These are phyloP conservation scores for Stratiomys singularior DNA, from an alignment of 2,888 invertebrate genomes.

Conservation along the genomic window DNA sequence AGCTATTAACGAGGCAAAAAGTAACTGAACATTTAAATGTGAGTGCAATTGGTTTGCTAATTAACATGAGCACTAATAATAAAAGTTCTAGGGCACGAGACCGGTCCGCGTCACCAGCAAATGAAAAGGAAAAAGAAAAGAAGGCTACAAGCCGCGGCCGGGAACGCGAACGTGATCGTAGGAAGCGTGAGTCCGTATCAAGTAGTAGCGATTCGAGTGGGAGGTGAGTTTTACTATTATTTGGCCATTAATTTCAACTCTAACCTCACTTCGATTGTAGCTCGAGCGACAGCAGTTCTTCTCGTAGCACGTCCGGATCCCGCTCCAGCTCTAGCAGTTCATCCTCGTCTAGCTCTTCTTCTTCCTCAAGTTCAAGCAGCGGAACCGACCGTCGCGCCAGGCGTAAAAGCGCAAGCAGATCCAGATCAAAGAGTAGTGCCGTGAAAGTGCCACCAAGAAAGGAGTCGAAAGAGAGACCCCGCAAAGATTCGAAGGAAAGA, in stretches of 20 bases:
- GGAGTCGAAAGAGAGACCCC: constrained; percentile 66
- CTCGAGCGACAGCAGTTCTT: constrained; percentile 85
- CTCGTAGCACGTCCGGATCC: constrained; percentile 80
- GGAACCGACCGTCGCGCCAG: constrained; percentile 71
- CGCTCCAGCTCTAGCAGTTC: constrained; percentile 79
- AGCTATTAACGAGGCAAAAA: no score
- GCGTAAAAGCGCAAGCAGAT: constrained; percentile 68
- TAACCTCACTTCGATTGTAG: constrained; percentile 60
- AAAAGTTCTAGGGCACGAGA: constrained; percentile 75
- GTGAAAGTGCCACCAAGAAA: constrained; percentile 58
- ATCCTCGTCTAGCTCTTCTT: constrained; percentile 69
- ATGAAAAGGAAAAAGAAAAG: constrained; percentile 73
- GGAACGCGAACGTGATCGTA: constrained; percentile 60
- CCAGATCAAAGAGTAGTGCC: constrained; percentile 67
- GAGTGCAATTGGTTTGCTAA: not conserved
- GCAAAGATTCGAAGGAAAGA: constrained; percentile 53
- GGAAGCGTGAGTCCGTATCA: constrained; percentile 74
- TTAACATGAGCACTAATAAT: not conserved
- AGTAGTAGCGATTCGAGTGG: constrained; percentile 85
- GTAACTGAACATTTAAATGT: not conserved
- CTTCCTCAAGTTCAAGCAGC: constrained; percentile 75
- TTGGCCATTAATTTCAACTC: not conserved
- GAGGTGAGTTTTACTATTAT: constrained; percentile 64
- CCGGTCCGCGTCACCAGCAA: constrained; percentile 74
- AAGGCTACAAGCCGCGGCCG: constrained; percentile 58